Evolutionary conservation across 2,888 invertebrate genomes (phyloP).

Genomic region (Brachyptera risi): DNA sequence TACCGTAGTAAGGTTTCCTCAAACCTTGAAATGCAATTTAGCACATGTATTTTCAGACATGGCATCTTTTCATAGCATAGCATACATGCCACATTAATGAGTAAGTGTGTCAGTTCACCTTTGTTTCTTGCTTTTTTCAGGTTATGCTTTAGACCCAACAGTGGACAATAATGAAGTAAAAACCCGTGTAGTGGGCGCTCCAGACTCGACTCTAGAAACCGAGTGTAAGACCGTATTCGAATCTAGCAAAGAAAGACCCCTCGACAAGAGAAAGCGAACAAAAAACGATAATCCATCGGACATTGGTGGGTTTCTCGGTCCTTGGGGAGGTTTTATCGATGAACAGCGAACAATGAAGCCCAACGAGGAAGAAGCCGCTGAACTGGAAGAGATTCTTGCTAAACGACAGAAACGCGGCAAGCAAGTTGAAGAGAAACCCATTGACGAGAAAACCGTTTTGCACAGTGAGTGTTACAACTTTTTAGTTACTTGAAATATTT

Average conservation of each 20-base stretch:
- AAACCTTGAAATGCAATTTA: too few relatives aligned
- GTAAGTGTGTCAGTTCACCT: neutral
- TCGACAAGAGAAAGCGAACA: conserved; percentile 76
- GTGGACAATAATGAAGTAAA: conserved; percentile 51
- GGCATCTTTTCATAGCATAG: too few relatives aligned
- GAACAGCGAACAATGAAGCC: conserved; percentile 88
- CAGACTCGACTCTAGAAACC: conserved; percentile 64
- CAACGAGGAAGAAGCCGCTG: conserved; percentile 89
- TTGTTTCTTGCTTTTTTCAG: conserved; percentile 37
- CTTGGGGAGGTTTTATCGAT: conserved; percentile 94
- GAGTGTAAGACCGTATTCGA: conserved; percentile 91
- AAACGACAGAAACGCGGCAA: conserved; percentile 86
- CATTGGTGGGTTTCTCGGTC: conserved; percentile 92
- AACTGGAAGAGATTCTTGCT: conserved; percentile 88
- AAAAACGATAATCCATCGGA: conserved; percentile 89
- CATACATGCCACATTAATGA: too few relatives aligned
- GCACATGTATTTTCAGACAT: too few relatives aligned
- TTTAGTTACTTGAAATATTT: too few relatives aligned
- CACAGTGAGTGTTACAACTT: conserved; percentile 63
- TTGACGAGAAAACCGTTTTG: conserved; percentile 92
- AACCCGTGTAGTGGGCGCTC: conserved; percentile 53
- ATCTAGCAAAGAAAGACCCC: conserved; percentile 62
- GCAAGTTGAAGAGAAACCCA: conserved; percentile 82
- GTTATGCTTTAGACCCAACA: conserved; percentile 93
- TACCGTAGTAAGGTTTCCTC: too few relatives aligned